These are phyloP conservation scores for Nasonovia ribisnigri DNA, from an alignment of 2,888 invertebrate species.

Conservation along the genomic window DNA sequence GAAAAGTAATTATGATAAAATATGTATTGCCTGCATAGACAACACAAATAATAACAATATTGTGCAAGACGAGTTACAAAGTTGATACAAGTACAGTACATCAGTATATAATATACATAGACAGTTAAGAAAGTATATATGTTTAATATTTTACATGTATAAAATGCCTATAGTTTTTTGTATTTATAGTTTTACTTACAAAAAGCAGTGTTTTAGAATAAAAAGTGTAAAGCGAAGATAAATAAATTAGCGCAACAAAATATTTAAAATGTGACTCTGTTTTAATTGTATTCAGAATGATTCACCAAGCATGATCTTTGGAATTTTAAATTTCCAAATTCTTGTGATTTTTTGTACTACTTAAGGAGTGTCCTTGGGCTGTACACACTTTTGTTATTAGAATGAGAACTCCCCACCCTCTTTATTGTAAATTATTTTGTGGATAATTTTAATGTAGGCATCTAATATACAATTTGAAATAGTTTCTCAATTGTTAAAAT, in stretches of 20 bases:
- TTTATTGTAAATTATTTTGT: not conserved
- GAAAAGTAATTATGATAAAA: slow-evolving; percentile 13
- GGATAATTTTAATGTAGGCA: not conserved
- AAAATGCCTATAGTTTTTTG: not conserved
- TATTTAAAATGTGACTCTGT: not conserved
- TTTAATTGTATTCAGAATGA: not conserved
- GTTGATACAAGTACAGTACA: not conserved
- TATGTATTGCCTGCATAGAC: not conserved
- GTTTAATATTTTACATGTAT: slow-evolving; percentile 7
- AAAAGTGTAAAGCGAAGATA: slow-evolving; percentile 15
- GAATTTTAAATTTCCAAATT: not conserved
- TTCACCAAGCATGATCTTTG: not conserved
- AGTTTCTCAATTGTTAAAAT: not conserved
- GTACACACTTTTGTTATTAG: not conserved
- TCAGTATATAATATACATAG: not conserved
- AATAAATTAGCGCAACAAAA: not conserved
- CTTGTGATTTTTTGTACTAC: not conserved
- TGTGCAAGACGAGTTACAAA: slow-evolving; percentile 6
- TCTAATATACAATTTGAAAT: not conserved
- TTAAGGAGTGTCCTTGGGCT: not conserved
- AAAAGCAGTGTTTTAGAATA: slow-evolving; percentile 7
- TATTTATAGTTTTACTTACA: not conserved
- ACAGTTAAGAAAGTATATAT: not conserved
- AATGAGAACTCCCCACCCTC: not conserved
- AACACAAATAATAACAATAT: not conserved